Conservation (phyloP, 2,797 vertebrate species). For the Pelobates cultripes region DNA sequence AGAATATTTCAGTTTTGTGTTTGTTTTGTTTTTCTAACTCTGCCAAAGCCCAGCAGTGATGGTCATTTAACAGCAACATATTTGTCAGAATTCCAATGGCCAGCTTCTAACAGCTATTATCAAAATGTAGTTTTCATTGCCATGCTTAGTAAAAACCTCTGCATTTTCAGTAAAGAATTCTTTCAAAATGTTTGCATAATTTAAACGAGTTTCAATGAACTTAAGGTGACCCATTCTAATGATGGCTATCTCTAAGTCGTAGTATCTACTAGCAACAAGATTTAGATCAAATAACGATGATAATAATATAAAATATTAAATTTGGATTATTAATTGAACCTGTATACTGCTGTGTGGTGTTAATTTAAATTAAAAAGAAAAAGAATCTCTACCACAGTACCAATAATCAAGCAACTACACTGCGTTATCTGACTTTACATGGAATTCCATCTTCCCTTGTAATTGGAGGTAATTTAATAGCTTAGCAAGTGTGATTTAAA, state of each 20-base stretch:
- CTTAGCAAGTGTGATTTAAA: slow-evolving; percentile 10
- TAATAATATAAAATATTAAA: slow-evolving; percentile 22
- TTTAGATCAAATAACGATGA: slow-evolving; percentile 23
- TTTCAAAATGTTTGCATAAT: too few relatives aligned
- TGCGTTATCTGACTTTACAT: slow-evolving; percentile 18
- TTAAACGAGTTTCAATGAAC: slow-evolving; percentile 11
- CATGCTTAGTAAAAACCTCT: too few relatives aligned
- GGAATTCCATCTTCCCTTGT: neutral
- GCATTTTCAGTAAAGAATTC: too few relatives aligned
- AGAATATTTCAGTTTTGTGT: too few relatives aligned
- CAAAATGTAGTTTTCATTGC: too few relatives aligned
- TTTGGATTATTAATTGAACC: slow-evolving; percentile 32
- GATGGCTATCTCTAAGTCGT: neutral
- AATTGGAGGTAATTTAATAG: slow-evolving; percentile 37
- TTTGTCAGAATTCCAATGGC: too few relatives aligned
- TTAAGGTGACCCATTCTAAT: slow-evolving; percentile 16
- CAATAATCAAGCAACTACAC: slow-evolving; percentile 16
- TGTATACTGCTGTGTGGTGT: neutral
- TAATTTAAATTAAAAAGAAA: slow-evolving; percentile 22
- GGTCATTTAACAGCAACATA: too few relatives aligned
- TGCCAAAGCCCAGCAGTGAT: too few relatives aligned
- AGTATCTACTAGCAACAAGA: slow-evolving; percentile 14
- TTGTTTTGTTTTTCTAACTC: too few relatives aligned
- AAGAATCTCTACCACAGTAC: slow-evolving; percentile 30
- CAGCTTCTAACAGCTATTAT: too few relatives aligned